Evolutionary conservation across 1,140 invertebrate genomes (phyloP).

Genomic region (Phymorhynchus buccinoides): DNA sequence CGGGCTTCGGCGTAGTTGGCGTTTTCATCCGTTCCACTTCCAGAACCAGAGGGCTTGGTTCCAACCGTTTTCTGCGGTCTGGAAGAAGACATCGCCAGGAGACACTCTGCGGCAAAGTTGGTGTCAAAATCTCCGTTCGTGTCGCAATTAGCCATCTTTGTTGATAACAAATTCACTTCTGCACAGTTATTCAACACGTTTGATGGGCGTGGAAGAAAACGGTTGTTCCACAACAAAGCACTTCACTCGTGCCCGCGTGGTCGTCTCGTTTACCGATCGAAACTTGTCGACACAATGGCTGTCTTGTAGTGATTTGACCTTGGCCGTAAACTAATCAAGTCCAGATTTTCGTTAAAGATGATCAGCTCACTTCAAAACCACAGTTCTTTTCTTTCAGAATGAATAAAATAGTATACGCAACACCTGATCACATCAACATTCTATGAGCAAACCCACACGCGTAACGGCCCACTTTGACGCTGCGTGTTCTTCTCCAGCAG

Average conservation of each 20-base stretch:
- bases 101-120: conserved; percentile 78
- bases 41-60: conserved; percentile 18
- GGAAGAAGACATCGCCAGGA: conserved; percentile 77
- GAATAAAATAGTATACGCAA: background rate
- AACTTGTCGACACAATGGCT: conserved; percentile 16
- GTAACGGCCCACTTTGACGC: conserved; percentile 36
- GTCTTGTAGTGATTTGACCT: conserved; percentile 21
- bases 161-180: background rate
- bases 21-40: conserved; percentile 30
- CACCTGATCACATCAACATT: conserved; percentile 27
- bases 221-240: conserved; percentile 31
- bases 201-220: conserved; percentile 33
- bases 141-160: conserved; percentile 51
- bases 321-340: background rate
- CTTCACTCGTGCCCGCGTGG: conserved; percentile 25
- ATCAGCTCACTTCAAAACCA: background rate
- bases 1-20: conserved; percentile 38
- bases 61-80: conserved; percentile 30
- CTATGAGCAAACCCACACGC: conserved; percentile 23
- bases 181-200: background rate
- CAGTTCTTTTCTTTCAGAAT: background rate
- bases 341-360: background rate
- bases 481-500: conserved; percentile 17
- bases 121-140: conserved; percentile 73
- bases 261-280: conserved; percentile 27